These are phyloP conservation scores for Corythaixoides concolor DNA, from an alignment of 2,113 vertebrate species.

Conservation along the genomic window DNA sequence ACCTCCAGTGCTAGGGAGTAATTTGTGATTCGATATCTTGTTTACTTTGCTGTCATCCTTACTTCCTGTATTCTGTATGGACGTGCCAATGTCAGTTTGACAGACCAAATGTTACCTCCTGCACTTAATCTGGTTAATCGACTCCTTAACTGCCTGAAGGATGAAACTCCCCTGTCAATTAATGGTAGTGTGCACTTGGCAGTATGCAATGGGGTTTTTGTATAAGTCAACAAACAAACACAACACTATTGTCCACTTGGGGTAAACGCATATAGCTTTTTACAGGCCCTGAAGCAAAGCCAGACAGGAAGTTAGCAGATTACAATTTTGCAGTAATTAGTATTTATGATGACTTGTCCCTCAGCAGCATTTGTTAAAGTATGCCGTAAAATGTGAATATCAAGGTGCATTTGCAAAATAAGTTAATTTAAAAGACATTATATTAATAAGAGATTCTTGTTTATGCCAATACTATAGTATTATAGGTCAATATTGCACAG, in stretches of 20 bases:
- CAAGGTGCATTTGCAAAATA: background rate
- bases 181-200: background rate
- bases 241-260: background rate
- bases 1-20: background rate
- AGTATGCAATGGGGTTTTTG: background rate
- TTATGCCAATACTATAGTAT: background rate
- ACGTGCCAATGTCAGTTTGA: background rate
- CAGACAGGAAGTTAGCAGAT: background rate
- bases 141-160: background rate
- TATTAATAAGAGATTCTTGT: background rate
- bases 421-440: background rate
- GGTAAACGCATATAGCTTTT: background rate
- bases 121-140: background rate
- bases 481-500: background rate
- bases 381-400: background rate
- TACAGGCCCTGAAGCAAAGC: background rate
- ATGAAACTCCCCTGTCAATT: background rate
- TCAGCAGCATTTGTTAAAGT: background rate
- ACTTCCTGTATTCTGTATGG: background rate
- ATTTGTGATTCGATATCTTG: background rate
- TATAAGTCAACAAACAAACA: background rate
- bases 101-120: background rate
- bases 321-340: background rate
- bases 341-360: background rate
- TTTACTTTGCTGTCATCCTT: background rate